Base-by-base conservation (phyloP, 2,888 invertebrate genomes). In the Rhingia campestris region DNA sequence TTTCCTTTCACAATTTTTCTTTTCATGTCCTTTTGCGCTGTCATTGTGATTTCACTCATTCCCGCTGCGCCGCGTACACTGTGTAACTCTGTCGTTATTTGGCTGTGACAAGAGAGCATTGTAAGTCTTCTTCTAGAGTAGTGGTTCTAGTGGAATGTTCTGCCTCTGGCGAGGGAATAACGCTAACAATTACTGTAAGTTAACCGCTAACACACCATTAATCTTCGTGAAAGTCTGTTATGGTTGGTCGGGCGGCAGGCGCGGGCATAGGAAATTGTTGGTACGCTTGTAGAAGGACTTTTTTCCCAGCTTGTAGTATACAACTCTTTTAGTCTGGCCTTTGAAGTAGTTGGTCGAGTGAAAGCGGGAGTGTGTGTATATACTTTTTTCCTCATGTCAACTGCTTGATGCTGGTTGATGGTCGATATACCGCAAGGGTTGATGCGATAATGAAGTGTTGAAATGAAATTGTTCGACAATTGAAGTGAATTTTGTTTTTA, bases 121-220 rank as follows among this genome's bases (percentile, higher is more conserved):
- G 79, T 73, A 79, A 69, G 82, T 79, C 54, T 79, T 61, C 72
- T 53, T 53, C 7, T 61, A 43, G 49, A 41, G 33, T 58, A 35
- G 61, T 35, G 47, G 35, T 53, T 67, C 54, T 59, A 39, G 49
- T 66, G 63, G 75, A 69, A 63, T 77, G 43, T 63, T 63, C 69
- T 69, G 82, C 82, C 79, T 63, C 56, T 58, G 79, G 79, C 79
- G 64, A 69, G 67, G 73, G 79, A 82, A 82, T 79, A 82, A 79
- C 73, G 82, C 73, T 74, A 73, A 82, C 82, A 82, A 82, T 82
- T 82, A 82, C 82, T 82, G 82, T 82, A 82, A 82, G 82, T 82
- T 82, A 82, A 82, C 82, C 82, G 79, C 82, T 82, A 82, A 82
- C 82, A 82, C 82, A 69, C 82, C 82, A 82, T 82, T 82, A 82